phyloP scores from a whole-genome alignment of 2,797 vertebrate genomes.

The Borostomias antarcticus region DNA sequence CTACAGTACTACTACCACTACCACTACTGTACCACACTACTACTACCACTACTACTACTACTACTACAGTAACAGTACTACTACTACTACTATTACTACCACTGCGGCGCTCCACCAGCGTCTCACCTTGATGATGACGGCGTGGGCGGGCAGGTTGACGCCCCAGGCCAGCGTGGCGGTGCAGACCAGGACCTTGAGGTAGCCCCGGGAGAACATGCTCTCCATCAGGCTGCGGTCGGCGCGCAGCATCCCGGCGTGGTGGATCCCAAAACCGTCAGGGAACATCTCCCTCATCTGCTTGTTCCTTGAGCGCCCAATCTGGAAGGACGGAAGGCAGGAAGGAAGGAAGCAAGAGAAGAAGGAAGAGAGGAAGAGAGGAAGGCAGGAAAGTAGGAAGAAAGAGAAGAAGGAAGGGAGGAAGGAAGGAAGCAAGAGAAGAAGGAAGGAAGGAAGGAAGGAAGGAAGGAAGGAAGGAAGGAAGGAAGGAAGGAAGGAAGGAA shows the following conservation, averaged over 20 bases:
- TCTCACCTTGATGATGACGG: slow-evolving; percentile 96
- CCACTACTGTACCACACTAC: too few relatives aligned
- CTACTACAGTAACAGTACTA: too few relatives aligned
- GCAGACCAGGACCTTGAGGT: slow-evolving; percentile 92
- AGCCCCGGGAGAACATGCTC: slow-evolving; percentile 91
- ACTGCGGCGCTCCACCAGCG: neutral
- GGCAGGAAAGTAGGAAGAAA: neutral
- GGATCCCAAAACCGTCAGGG: slow-evolving; percentile 95
- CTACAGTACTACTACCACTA: too few relatives aligned
- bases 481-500: neutral
- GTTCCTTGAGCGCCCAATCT: slow-evolving; percentile 96
- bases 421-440: neutral
- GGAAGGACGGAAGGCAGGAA: slow-evolving; percentile 17
- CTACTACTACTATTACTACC: too few relatives aligned
- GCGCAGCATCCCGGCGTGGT: slow-evolving; percentile 96
- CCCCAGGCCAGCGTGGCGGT: slow-evolving; percentile 98
- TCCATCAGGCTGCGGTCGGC: slow-evolving; percentile 93
- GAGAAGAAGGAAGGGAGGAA: neutral
- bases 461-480: neutral
- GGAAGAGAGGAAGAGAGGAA: neutral
- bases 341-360: neutral
- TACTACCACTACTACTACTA: too few relatives aligned
- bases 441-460: neutral
- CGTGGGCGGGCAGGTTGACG: slow-evolving; percentile 97
- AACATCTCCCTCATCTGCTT: slow-evolving; percentile 97